Conservation (phyloP, 2,113 vertebrate species). For the Gopherus evgoodei region DNA sequence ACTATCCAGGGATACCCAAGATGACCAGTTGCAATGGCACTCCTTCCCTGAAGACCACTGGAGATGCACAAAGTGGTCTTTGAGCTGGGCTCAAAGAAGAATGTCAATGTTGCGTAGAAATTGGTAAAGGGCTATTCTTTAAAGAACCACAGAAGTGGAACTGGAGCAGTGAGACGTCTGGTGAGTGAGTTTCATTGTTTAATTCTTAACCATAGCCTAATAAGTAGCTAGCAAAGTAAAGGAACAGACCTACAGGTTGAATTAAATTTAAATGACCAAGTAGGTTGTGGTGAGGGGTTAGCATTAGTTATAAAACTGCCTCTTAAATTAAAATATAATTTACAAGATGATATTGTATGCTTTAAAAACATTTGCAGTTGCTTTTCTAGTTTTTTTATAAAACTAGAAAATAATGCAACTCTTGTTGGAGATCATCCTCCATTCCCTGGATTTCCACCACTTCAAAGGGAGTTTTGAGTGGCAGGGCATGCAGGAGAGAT, state of each 20-base stretch:
- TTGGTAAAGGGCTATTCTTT: not conserved
- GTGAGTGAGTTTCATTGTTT: not conserved
- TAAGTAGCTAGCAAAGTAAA: not conserved
- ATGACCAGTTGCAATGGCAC: not conserved
- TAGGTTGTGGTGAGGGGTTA: accelerated
- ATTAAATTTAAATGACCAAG: not conserved
- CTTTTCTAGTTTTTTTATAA: not conserved
- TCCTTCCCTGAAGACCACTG: not conserved
- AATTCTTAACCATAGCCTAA: not conserved
- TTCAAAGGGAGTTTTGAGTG: not conserved
- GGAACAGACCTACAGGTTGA: not conserved
- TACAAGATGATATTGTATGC: not conserved
- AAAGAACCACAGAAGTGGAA: not conserved
- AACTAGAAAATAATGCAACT: not conserved
- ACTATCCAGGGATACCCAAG: not conserved
- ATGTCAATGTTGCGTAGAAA: not conserved
- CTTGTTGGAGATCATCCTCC: not conserved
- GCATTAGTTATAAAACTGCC: not conserved
- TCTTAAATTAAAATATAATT: not conserved
- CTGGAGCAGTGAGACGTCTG: not conserved
- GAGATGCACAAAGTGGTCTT: not conserved
- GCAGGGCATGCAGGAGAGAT: not conserved
- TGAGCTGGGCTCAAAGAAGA: not conserved
- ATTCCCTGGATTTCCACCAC: not conserved
- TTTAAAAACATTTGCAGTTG: not conserved